Conservation (phyloP, 2,113 vertebrate genomes). For the Vanacampus margaritifer region DNA sequence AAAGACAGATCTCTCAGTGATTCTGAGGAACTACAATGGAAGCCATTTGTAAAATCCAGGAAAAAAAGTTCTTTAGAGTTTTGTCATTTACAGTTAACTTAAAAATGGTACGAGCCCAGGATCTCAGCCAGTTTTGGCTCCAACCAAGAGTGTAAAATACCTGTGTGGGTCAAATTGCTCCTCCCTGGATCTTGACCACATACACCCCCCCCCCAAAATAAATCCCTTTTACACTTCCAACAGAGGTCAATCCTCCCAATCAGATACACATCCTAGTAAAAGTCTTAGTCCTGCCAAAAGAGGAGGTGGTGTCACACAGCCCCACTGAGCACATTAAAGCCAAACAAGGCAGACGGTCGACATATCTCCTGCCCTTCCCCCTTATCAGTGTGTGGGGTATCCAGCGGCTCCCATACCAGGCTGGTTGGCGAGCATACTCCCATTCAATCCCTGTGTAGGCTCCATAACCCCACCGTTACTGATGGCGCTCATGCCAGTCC, state of each 20-base stretch:
- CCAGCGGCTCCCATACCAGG: conserved; percentile 85
- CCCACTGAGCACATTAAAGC: conserved; percentile 65
- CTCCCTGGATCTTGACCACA: conserved; percentile 42
- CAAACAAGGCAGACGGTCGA: conserved; percentile 61
- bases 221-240: conserved; percentile 59
- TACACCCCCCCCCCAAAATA: conserved; percentile 26
- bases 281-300: conserved; percentile 75
- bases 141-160: conserved; percentile 63
- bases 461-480: conserved; percentile 79
- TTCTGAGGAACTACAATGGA: conserved; percentile 49
- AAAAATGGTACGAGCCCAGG: conserved; percentile 74
- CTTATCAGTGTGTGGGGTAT: conserved; percentile 87
- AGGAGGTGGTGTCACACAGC: conserved; percentile 73
- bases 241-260: conserved; percentile 46
- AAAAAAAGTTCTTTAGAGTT: conserved; percentile 67
- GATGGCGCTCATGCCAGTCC: conserved; percentile 80
- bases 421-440: conserved; percentile 84
- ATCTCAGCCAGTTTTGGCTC: conserved; percentile 74
- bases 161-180: conserved; percentile 53
- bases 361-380: conserved; percentile 55
- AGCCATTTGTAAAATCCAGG: conserved; percentile 67
- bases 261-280: conserved; percentile 72
- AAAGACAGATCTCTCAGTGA: conserved; percentile 19
- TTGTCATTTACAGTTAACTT: conserved; percentile 76
- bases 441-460: conserved; percentile 83